These are phyloP conservation scores for Meleagris gallopavo DNA, from an alignment of 2,113 vertebrate genomes.

Conservation along the genomic window DNA sequence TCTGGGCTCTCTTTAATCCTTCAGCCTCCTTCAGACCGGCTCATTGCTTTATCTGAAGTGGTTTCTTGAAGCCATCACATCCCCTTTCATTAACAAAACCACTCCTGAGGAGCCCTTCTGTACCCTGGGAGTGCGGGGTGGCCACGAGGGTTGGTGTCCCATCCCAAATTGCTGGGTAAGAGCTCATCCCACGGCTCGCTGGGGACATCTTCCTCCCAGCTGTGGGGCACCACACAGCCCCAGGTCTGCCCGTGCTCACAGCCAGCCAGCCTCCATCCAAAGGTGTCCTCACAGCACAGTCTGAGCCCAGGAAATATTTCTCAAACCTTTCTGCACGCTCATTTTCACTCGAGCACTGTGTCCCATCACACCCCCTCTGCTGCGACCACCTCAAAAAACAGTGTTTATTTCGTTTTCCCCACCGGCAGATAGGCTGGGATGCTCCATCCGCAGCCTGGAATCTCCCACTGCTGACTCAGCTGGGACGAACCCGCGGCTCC, in stretches of 20 bases:
- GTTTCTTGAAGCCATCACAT: not conserved
- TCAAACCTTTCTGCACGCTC: not conserved
- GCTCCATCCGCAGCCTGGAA: fast-evolving
- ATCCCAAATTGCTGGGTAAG: fast-evolving
- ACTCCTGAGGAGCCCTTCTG: not conserved
- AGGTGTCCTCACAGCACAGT: fast-evolving
- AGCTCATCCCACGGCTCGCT: fast-evolving
- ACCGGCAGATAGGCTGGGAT: not conserved
- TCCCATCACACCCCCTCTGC: not conserved
- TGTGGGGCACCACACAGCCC: not conserved
- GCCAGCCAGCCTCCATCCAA: too few relatives aligned
- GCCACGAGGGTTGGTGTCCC: not conserved
- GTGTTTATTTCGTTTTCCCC: not conserved
- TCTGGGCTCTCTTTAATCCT: not conserved
- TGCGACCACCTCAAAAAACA: not conserved
- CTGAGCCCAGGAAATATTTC: not conserved
- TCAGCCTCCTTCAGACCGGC: not conserved
- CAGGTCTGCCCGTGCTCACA: not conserved
- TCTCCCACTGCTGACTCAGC: not conserved
- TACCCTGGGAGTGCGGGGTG: not conserved
- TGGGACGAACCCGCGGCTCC: not conserved
- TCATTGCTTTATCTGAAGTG: not conserved
- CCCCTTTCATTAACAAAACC: not conserved
- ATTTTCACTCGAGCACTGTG: fast-evolving
- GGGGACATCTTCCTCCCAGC: not conserved